Base-by-base conservation (phyloP, 2,113 vertebrate species). In the Geothlypis trichas region DNA sequence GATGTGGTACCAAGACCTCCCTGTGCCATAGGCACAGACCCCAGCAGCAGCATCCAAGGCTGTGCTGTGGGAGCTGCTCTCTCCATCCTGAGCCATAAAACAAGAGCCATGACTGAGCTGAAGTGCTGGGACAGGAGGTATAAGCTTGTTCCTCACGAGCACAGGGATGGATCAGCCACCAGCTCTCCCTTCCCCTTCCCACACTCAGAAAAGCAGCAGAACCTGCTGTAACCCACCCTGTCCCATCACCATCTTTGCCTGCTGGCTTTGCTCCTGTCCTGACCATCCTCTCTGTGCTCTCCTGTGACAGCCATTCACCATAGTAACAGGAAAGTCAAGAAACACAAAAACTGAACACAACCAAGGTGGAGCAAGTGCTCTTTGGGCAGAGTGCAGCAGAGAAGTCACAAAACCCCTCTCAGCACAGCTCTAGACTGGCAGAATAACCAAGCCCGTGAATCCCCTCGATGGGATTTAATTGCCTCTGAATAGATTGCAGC, bases 291-390 rank as follows among this genome's bases (percentile, higher is more conserved):
- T 61, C 67, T 51, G n/a, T 72, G 54, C 69, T 6, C 61, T 82
- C 58, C 91, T 68, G 73, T 95, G 87, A 39, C 84, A 74, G 44
- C 28, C 83, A 66, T 31, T 84, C 81, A 76, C 91, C 93, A 76
- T n/a, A 91, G 84, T 49, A 93, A 94, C 92, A 44, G 44, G 66
- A 89, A 87, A 76, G 78, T 73, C 54, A 76, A 83, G 81, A 87
- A 76, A 76, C 58, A 73, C 62, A 83, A 80, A 85, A 94, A 37
- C 68, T 65, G 87, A 78, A 52, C 1, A 0, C 79, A 86, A 31
- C 59, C 74, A 74, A 81, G 72, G 18, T 44, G 79, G 82, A 88
- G 47, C 51, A n/a, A 85, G 42, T 31, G 75, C 46, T 39, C 35
- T 47, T 80, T 44, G 69, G 81, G 81, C 79, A 46, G 85, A 88